These are phyloP conservation scores for Enteromius paludinosus DNA, from an alignment of 2,797 vertebrate genomes.

Conservation along the genomic window DNA sequence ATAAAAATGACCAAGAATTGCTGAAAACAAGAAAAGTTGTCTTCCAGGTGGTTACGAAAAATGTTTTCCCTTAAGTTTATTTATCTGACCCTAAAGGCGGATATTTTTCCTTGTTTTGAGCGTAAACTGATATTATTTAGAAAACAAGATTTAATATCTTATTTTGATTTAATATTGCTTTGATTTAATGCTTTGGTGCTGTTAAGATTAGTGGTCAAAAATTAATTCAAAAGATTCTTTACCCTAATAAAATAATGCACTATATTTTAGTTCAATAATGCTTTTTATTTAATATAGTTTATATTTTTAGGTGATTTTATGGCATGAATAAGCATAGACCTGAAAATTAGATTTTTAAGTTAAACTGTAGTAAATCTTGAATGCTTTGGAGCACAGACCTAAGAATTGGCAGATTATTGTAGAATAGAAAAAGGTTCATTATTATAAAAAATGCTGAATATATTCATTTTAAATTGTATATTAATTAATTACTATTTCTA, in stretches of 20 bases:
- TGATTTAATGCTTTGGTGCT: not conserved
- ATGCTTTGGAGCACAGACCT: not conserved
- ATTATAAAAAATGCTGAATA: not conserved
- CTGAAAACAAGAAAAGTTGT: not conserved
- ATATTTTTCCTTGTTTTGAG: not conserved
- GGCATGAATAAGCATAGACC: not conserved
- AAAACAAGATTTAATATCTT: not conserved
- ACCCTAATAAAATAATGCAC: not conserved
- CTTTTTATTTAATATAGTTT: not conserved
- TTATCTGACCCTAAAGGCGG: not conserved
- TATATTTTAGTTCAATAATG: not conserved
- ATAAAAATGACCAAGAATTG: not conserved
- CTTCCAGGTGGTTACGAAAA: not conserved
- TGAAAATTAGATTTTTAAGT: not conserved
- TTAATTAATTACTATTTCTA: not conserved
- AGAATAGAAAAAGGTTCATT: not conserved
- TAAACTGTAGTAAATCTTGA: not conserved
- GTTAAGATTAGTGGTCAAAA: not conserved
- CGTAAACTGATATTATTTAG: not conserved
- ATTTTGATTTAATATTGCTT: not conserved
- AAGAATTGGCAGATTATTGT: not conserved
- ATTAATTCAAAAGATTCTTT: not conserved
- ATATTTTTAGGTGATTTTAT: not conserved
- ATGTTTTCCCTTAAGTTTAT: not conserved
- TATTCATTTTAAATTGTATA: not conserved